Evolutionary conservation across 2,113 vertebrate genomes (phyloP), one percentile per base, ranked within the genome.

Genomic region (Lontra canadensis): DNA sequence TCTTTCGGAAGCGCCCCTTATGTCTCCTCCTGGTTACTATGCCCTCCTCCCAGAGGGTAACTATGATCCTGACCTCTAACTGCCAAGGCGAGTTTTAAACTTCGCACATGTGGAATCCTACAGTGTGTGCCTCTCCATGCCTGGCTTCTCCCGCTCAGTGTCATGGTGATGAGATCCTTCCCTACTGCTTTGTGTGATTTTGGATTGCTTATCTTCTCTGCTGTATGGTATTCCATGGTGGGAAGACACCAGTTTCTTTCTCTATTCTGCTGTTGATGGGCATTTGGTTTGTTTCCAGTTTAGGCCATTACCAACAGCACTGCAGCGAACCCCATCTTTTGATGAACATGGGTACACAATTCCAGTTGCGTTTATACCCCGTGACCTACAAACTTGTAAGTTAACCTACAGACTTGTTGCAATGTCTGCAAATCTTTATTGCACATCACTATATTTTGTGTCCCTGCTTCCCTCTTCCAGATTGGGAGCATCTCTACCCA

Each of bases 401-500:
- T 18, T 55, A 55, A 55, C 17, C 52, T 55, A 55, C 52, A 94
- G 47, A 67, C 44, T 83, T n/a, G 15, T n/a, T 82, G 89, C 79
- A 61, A 55, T n/a, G 39, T 25, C 36, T 63, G 21, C 17, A 83
- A 85, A 49, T 55, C 15, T 88, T 47, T 65, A 9, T 21, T 52
- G 65, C 9, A 79, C 18, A 57, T 39, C 20, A 55, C 49, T 82
- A n/a, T 49, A 31, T 55, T 88, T 69, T 61, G 39, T 57, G 49
- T 63, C 29, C 71, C 39, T n/a, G 29, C 85, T 82, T 76, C 21
- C 49, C 9, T 97, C n/a, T 81, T 26, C 34, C 42, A 63, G 61
- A 90, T 55, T 96, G 55, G 31, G 52, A 94, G 47, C n/a, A 69
- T 63, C 69, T 90, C 95, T 85, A 73, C 67, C 67, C 71, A 59